phyloP scores from a whole-genome alignment of 2,797 vertebrate genomes.

The Ceyx erithaca region DNA sequence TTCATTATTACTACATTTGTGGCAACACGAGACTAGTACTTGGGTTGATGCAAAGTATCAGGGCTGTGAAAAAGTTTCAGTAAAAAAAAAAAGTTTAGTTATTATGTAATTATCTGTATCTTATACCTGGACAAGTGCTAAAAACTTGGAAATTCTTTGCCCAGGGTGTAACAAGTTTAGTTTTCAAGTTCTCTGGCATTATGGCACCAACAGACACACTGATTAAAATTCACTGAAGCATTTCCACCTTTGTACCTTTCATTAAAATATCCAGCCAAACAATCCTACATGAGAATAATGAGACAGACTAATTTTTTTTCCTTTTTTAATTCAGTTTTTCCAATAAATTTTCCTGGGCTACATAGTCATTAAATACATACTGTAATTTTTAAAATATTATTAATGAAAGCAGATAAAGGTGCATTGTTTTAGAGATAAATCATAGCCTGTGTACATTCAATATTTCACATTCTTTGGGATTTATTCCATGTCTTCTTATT shows the following conservation, averaged over 20 bases:
- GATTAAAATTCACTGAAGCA: neutral
- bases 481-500: neutral
- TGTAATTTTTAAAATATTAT: neutral
- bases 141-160: neutral
- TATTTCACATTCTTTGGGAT: neutral
- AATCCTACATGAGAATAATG: neutral
- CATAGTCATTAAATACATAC: neutral
- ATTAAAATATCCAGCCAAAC: neutral
- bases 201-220: fast-evolving
- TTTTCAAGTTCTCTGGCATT: neutral
- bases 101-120: neutral
- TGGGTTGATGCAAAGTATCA: neutral
- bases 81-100: neutral
- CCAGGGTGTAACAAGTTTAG: neutral
- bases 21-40: fast-evolving
- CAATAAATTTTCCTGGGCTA: neutral
- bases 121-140: neutral
- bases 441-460: neutral
- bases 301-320: neutral
- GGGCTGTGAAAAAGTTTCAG: neutral
- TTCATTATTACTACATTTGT: neutral
- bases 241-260: neutral
- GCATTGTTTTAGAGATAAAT: neutral
- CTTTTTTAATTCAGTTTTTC: neutral
- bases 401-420: neutral